Evolutionary conservation across 2,888 invertebrate species (phyloP), one percentile per base, ranked within the genome.

Genomic region (Toxonevra muliebris): DNA sequence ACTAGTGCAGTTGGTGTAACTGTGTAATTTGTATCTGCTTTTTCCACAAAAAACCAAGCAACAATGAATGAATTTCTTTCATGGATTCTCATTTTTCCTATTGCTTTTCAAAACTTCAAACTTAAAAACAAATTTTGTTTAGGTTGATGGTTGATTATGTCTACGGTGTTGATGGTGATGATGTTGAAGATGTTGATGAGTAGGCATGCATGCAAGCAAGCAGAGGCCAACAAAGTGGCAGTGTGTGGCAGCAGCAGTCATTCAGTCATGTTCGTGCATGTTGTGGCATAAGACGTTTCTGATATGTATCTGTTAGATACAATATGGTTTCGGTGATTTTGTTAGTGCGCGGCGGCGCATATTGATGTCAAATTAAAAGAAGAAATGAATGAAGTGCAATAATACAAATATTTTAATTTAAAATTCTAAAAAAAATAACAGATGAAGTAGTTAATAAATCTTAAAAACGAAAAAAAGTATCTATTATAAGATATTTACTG

Each of bases 21-120:
- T 48, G 60, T 60, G 20, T 43, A 60, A 60, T 60, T 60, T 60
- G 60, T 60, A 42, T 11, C 10, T 53, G 53, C 48, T 61, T 13
- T 48, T 61, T 61, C 9, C 61, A 50, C 20, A 52, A 61, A 61
- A 30, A 61, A 42, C 30, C 20, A 52, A 61, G 52, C 52, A 61
- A 42, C 30, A 30, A 30, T 30, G 30, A 30, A 53, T 53, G 52
- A 12, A 40, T 41, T 52, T 5, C 61, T 52, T 61, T 61, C 52
- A 52, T 10, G 17, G n/a, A 15, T 52, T 52, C 17, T 11, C 45
- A 45, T 45, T 45, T 13, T 45, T 30, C 30, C 30, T 48, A n/a
- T 8, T 48, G 48, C 48, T 13, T 15, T 15, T n/a, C 11, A 48
- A 15, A n/a, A 13, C 5, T 3, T 15, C n/a, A 48, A 48, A 13